Percentiles rank a stretch among this genome's conserved stretches.
phyloP scores from a whole-genome alignment of 2,797 vertebrate species.

The Bradypus variegatus region DNA sequence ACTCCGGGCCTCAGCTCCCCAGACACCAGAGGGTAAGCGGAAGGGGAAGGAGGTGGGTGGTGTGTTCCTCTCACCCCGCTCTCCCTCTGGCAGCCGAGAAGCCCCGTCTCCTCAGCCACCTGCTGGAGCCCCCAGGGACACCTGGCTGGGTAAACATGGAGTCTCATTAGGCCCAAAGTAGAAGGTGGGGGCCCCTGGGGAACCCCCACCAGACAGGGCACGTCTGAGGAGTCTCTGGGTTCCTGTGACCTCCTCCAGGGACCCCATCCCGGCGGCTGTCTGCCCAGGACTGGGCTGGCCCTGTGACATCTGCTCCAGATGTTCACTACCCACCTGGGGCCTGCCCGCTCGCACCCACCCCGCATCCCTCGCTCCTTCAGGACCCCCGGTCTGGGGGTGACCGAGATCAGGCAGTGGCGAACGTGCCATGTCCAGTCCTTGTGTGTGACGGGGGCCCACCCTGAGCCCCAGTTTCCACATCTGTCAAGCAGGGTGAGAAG shows the following conservation, averaged over 20 bases:
- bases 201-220: background rate
- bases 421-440: accelerated
- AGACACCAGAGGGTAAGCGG: background rate
- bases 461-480: background rate
- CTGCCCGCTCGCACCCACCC: too few species aligned
- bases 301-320: too few species aligned
- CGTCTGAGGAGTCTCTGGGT: background rate
- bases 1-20: background rate
- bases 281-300: background rate
- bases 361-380: too few species aligned
- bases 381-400: too few species aligned
- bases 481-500: too few species aligned
- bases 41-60: background rate
- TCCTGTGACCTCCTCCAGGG: background rate
- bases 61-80: background rate
- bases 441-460: background rate
- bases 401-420: too few species aligned
- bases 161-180: background rate
- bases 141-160: background rate
- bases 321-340: too few species aligned
- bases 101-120: background rate
- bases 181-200: background rate
- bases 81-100: background rate
- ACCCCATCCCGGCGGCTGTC: background rate
- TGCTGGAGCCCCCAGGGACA: background rate